Evolutionary conservation across 2,888 invertebrate species (phyloP).

Genomic region (Oscheius sp.): DNA sequence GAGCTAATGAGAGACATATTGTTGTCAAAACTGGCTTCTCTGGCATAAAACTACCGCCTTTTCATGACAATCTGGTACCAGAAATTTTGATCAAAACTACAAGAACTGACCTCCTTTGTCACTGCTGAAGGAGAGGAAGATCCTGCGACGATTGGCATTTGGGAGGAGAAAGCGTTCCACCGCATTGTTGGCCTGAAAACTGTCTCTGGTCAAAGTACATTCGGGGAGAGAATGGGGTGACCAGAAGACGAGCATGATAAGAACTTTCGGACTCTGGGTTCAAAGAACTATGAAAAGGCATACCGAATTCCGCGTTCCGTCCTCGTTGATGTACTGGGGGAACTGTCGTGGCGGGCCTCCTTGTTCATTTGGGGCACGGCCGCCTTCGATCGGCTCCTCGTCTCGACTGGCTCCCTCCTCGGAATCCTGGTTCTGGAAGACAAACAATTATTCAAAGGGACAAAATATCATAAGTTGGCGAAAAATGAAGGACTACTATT

Average conservation of each 20-base stretch:
- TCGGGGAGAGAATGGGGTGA: background rate
- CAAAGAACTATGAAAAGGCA: slow-evolving; percentile 5
- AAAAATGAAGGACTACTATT: no score
- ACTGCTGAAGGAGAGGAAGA: slow-evolving; percentile 48
- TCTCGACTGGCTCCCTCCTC: no score
- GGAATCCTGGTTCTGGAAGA: no score
- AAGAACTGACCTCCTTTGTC: slow-evolving; percentile 6
- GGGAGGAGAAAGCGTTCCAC: slow-evolving; percentile 48
- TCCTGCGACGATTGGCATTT: slow-evolving; percentile 46
- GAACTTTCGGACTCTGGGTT: background rate
- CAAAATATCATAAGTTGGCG: no score
- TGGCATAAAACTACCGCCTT: no score
- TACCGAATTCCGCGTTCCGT: slow-evolving; percentile 34
- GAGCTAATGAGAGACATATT: no score
- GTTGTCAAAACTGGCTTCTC: no score
- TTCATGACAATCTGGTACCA: no score
- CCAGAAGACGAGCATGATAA: background rate
- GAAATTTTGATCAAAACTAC: background rate
- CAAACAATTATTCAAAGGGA: no score
- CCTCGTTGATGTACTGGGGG: slow-evolving; percentile 24
- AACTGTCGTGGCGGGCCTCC: slow-evolving; percentile 1
- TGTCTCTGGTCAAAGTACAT: background rate
- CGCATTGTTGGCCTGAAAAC: slow-evolving; percentile 46
- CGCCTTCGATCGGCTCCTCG: no score
- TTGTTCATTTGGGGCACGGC: background rate